These are phyloP conservation scores for Masnerella sp. DNA, from an alignment of 2,888 invertebrate species.

Conservation along the genomic window DNA sequence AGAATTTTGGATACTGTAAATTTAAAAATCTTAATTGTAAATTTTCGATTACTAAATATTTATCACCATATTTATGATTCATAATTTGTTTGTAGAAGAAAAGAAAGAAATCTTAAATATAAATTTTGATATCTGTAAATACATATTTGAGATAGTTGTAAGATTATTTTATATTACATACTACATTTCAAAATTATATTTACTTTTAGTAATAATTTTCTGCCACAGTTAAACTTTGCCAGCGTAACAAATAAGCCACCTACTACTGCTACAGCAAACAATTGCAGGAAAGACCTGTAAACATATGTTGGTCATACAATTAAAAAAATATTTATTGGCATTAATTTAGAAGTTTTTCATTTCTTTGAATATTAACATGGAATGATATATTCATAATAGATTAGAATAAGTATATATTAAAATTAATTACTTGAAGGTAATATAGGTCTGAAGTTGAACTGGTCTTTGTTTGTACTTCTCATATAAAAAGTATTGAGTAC, in stretches of 20 bases:
- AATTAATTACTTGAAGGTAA: conserved; percentile 30
- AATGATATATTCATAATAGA: conserved; percentile 42
- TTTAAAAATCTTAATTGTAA: conserved; percentile 8
- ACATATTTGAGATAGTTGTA: no score
- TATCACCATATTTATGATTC: no score
- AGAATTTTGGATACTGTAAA: conserved; percentile 82
- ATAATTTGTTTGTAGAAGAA: no score
- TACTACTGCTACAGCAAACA: conserved; percentile 79
- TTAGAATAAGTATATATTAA: conserved; percentile 20
- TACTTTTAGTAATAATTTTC: conserved; percentile 83
- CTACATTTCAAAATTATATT: neutral
- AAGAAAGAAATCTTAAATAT: no score
- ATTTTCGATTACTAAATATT: no score
- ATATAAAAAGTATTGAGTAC: conserved; percentile 88
- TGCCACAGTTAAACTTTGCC: conserved; percentile 82
- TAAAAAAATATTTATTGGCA: no score
- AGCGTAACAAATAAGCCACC: conserved; percentile 82
- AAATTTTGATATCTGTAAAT: no score
- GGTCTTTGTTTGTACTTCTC: conserved; percentile 85
- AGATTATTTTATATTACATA: no score
- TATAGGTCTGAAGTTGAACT: conserved; percentile 81
- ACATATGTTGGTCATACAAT: conserved; percentile 27
- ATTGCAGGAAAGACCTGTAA: conserved; percentile 78
- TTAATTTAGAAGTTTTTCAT: no score
- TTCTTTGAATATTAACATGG: neutral